A percentile compares a stretch with the other conserved stretches of the same genome.
These are phyloP conservation scores for Anoplophora glabripennis DNA, from an alignment of 1,140 invertebrate species.

Conservation along the genomic window DNA sequence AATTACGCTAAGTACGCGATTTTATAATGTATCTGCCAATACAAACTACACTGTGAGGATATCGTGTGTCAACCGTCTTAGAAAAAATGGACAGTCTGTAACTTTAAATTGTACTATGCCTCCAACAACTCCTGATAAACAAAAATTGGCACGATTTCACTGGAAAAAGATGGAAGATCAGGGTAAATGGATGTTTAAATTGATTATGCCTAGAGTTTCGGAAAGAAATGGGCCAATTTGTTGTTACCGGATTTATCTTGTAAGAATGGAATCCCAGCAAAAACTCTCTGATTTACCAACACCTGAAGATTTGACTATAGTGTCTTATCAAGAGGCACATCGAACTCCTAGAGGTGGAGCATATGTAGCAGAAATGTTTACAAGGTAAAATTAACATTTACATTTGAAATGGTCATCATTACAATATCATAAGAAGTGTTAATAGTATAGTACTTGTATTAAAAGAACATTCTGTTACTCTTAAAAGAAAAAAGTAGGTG, in stretches of 20 bases:
- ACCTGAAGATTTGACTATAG: conserved; percentile 64
- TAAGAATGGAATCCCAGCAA: conserved; percentile 64
- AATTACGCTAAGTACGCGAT: conserved; percentile 53
- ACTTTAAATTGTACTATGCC: conserved; percentile 63
- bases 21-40: conserved; percentile 69
- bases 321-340: conserved; percentile 72
- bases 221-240: conserved; percentile 85
- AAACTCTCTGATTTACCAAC: conserved; percentile 63
- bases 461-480: too few relatives aligned
- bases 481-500: background rate
- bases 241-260: conserved; percentile 77
- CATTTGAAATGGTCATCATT: background rate
- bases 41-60: conserved; percentile 75
- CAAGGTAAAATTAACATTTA: conserved; percentile 51
- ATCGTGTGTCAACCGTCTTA: conserved; percentile 67
- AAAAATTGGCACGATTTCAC: conserved; percentile 59
- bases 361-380: conserved; percentile 80
- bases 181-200: conserved; percentile 66
- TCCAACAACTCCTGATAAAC: conserved; percentile 64
- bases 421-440: too few relatives aligned
- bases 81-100: conserved; percentile 63
- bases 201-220: conserved; percentile 69
- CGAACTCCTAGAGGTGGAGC: conserved; percentile 61
- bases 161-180: conserved; percentile 71
- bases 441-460: too few relatives aligned